These are phyloP conservation scores for Catocala fraxini DNA, from an alignment of 2,888 invertebrate species.

Conservation along the genomic window DNA sequence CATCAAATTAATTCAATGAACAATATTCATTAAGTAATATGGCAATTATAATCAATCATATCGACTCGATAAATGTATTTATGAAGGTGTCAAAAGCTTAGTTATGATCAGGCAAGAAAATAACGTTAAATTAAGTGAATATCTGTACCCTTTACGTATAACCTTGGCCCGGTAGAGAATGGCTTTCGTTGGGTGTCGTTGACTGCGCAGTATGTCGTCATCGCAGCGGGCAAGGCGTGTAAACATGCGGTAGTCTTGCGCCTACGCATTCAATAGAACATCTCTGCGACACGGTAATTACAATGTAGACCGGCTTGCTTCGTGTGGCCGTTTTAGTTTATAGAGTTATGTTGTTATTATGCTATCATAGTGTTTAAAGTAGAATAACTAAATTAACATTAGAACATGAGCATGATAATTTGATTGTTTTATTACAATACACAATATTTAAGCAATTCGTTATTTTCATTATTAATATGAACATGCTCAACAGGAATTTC, in stretches of 20 bases:
- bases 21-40: no score
- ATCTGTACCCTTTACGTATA: constrained; percentile 53
- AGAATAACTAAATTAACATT: neutral
- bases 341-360: neutral
- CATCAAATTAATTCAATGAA: no score
- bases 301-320: constrained; percentile 23
- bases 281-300: constrained; percentile 33
- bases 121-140: constrained; percentile 16
- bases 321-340: constrained; percentile 1
- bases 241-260: constrained; percentile 35
- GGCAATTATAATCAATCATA: no score
- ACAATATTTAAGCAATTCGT: no score
- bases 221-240: constrained; percentile 20
- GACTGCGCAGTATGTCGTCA: constrained; percentile 33
- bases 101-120: constrained; percentile 15
- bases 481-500: no score
- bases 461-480: no score
- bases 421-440: no score
- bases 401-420: neutral
- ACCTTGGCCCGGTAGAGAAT: constrained; percentile 64
- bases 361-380: no score
- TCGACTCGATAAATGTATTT: no score
- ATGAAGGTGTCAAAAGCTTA: constrained; percentile 16
- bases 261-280: constrained; percentile 26
- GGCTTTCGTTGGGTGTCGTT: constrained; percentile 58